Base-by-base conservation (phyloP, 2,797 vertebrate genomes). In the Coluber constrictor region DNA sequence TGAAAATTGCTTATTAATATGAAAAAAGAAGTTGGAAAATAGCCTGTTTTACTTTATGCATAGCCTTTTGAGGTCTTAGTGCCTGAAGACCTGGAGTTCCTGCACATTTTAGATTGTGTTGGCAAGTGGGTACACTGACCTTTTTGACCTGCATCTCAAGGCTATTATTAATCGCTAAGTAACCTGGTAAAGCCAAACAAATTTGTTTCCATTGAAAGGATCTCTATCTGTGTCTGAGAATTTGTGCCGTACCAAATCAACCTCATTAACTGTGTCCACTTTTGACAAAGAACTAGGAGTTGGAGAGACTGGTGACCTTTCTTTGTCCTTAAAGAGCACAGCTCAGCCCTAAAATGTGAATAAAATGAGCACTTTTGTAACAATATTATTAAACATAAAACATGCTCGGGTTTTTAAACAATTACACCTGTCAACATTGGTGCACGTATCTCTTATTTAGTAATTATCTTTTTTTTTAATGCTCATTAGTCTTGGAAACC, bases 131-230 rank as follows among this genome's bases (percentile, higher is more conserved):
- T 96, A 97, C 93, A 93, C 96, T 98, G 98, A 99, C 99, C 98
- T 98, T 98, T 97, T 96, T 98, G 98, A 98, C 98, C 98, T 98
- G 98, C 98, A 98, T 98, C 98, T 98, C 98, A 97, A 97, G 97
- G 98, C 98, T 98, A 98, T 99, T 99, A 99, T 99, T 99, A 99
- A 99, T 99, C 98, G 98, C 98, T 98, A 98, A 98, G 98, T 99
- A 98, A 98, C 98, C 98, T 98, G 98, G 98, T 98, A 99, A 99
- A 99, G 99, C 99, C 98, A 99, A 99, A 99, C 98, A 99, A 99
- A 99, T 99, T 99, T 99, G 98, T 99, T 99, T 99, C 98, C 98
- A 98, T 98, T 98, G 98, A 99, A 99, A 98, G 99, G 98, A 99
- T 98, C 98, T 99, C 98, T 98, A 99, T 99, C 98, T 99, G 98